Conservation (phyloP, 2,888 invertebrate genomes). For the Orthosia cruda region DNA sequence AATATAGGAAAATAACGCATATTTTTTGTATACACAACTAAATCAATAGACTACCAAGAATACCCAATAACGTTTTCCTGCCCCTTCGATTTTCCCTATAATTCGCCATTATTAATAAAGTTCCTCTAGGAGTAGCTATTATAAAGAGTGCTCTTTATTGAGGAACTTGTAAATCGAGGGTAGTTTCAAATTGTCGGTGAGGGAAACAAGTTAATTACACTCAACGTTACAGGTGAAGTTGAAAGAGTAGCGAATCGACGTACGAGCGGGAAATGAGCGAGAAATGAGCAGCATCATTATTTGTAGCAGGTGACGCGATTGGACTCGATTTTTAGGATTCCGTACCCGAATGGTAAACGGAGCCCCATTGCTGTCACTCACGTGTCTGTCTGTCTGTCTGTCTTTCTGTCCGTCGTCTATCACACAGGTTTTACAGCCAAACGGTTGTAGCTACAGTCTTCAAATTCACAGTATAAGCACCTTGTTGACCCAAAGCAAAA, state of each 20-base stretch:
- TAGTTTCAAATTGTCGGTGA: slow-evolving; percentile 17
- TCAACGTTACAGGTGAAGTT: slow-evolving; percentile 18
- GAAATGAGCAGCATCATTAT: background rate
- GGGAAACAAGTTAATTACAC: slow-evolving; percentile 46
- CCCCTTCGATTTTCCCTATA: background rate
- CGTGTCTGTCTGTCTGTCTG: too few species aligned
- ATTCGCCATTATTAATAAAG: slow-evolving; percentile 39
- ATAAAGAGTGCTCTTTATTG: slow-evolving; percentile 16
- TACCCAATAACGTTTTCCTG: background rate
- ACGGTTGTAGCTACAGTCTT: too few species aligned
- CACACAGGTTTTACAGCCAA: too few species aligned
- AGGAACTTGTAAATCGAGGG: slow-evolving; percentile 38
- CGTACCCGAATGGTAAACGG: too few species aligned
- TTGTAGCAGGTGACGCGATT: too few species aligned
- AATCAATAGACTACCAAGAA: background rate
- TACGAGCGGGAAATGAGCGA: background rate
- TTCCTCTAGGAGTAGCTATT: slow-evolving; percentile 4
- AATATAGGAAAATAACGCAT: too few species aligned
- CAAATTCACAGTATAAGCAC: too few species aligned
- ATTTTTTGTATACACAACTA: background rate
- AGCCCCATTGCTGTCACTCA: too few species aligned
- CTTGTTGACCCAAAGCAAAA: too few species aligned
- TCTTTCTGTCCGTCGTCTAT: too few species aligned
- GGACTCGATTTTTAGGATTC: too few species aligned
- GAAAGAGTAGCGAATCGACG: background rate